Percentiles rank a stretch among this genome's conserved stretches.
These are phyloP conservation scores for Dolichallabes microphthalmus DNA, from an alignment of 2,113 vertebrate species.

Conservation along the genomic window DNA sequence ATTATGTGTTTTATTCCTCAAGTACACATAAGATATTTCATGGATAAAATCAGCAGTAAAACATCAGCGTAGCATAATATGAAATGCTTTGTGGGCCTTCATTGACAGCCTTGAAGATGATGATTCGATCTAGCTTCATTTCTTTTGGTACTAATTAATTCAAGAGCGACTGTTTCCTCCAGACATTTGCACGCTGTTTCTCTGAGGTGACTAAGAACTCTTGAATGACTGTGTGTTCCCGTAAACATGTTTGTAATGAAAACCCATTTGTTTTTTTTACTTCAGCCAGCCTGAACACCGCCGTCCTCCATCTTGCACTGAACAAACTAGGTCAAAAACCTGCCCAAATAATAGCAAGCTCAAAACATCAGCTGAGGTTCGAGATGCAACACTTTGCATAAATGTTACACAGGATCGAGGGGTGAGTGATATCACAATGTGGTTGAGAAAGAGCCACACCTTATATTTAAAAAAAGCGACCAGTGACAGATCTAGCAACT, in stretches of 20 bases:
- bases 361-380: neutral
- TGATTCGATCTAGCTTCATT: neutral
- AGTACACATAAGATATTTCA: neutral
- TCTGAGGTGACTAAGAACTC: constrained; percentile 5
- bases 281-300: neutral
- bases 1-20: too few species aligned
- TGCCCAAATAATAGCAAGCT: neutral
- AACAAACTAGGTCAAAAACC: neutral
- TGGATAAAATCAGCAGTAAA: constrained; percentile 2
- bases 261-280: constrained; percentile 8
- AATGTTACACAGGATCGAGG: neutral
- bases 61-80: neutral
- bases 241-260: constrained; percentile 9
- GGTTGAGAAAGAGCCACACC: neutral
- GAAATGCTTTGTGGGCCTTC: neutral
- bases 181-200: neutral
- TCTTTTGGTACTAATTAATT: constrained; percentile 8
- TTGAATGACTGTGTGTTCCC: neutral
- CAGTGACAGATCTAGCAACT: too few species aligned
- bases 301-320: neutral
- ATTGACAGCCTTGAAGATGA: neutral
- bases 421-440: neutral
- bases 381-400: neutral
- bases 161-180: neutral
- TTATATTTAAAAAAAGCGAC: neutral